A percentile compares a stretch with the other conserved stretches of the same genome.
These are phyloP conservation scores for Sebastes hopkinsi DNA, from an alignment of 2,797 vertebrate genomes.

Conservation along the genomic window DNA sequence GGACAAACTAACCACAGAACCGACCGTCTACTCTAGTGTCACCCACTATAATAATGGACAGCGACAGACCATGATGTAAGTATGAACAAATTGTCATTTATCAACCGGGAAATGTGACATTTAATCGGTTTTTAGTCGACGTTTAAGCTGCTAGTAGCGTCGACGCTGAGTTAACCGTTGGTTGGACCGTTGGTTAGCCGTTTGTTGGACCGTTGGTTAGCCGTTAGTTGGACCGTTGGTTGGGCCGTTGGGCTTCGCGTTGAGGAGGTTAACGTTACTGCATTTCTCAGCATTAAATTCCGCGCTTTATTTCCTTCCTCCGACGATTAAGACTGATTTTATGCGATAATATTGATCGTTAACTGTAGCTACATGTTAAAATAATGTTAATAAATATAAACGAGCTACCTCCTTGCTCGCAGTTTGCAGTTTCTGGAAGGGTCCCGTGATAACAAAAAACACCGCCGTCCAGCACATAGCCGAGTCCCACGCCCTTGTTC, in stretches of 20 bases:
- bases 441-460: slow-evolving; percentile 15
- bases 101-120: rapidly evolving
- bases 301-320: rapidly evolving
- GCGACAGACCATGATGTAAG: slow-evolving; percentile 38
- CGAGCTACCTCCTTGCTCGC: rapidly evolving
- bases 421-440: background rate
- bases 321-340: background rate
- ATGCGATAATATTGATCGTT: rapidly evolving
- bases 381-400: background rate
- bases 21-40: background rate
- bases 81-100: background rate
- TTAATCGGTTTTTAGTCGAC: background rate
- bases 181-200: background rate
- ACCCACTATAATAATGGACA: background rate
- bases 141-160: slow-evolving; percentile 2
- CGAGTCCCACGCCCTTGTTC: slow-evolving; percentile 25
- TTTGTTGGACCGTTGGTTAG: background rate
- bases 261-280: background rate
- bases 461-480: slow-evolving; percentile 48
- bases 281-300: background rate
- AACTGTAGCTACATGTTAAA: rapidly evolving
- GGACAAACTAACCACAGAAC: background rate
- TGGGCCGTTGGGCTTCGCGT: background rate
- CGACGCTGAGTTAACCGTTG: slow-evolving; percentile 9
- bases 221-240: background rate